These are phyloP conservation scores for Eupithecia dodoneata DNA, from an alignment of 2,888 invertebrate genomes.

Conservation along the genomic window DNA sequence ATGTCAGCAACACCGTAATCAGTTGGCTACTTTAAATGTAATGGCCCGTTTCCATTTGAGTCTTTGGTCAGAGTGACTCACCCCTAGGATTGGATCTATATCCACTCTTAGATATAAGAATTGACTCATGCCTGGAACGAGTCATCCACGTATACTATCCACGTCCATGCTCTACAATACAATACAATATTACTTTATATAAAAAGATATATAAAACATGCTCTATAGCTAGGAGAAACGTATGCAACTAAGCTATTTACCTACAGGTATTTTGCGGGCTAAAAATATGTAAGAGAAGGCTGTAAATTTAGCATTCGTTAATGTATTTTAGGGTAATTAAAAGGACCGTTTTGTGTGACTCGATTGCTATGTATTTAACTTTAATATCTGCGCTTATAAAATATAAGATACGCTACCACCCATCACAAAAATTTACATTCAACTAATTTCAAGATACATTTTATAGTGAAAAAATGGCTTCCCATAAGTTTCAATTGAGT, in stretches of 20 bases:
- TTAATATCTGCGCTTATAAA: no score
- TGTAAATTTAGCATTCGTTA: neutral
- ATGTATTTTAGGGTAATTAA: no score
- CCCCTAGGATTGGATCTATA: neutral
- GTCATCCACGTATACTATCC: neutral
- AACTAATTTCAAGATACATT: no score
- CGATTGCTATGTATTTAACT: neutral
- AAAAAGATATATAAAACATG: no score
- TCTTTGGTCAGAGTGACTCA: neutral
- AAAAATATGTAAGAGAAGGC: neutral
- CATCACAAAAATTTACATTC: no score
- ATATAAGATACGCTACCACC: no score
- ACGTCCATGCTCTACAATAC: neutral
- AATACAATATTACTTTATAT: no score
- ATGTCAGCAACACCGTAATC: constrained; percentile 3
- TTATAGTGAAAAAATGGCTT: no score
- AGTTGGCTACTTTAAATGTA: constrained; percentile 9
- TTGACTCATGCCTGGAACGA: neutral
- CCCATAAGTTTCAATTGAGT: no score
- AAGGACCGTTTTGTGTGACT: neutral
- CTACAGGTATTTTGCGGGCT: neutral
- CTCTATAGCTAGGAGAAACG: no score
- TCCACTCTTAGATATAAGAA: neutral
- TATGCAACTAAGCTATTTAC: no score
- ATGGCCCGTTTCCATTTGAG: neutral